Evolutionary conservation across 2,113 vertebrate genomes (phyloP), one percentile per base, ranked within the genome.

Genomic region (Corythoichthys haematopterus): DNA sequence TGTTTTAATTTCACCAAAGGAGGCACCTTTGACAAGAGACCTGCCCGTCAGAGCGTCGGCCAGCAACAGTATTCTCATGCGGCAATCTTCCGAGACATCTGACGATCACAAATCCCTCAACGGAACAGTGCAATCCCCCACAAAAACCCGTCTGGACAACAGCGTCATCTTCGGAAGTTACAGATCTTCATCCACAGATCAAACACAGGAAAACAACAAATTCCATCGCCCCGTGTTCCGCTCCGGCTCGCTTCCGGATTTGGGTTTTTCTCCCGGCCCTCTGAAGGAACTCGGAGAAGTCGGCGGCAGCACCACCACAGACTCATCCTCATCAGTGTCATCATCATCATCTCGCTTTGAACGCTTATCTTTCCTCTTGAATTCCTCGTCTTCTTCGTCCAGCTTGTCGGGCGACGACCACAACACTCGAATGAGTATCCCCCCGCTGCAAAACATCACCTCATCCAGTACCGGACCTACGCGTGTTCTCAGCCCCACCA

Each of bases 81-180:
- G 84, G 65, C 76, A 78, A 35, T 83, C 76, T 0, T 80, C 87
- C 1, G 81, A 83, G 37, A 48, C 80, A 46, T 69, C 87, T 0
- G 11, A 50, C 0, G 84, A 90, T 2, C 77, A 88, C 0, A 67
- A 85, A 11, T 83, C 87, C 0, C 1, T 75, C 3, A 93, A 79
- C 0, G 68, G 73, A 38, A 0, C 37, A 2, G 2, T 16, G 55
- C 0, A 40, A 51, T 0, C 58, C 1, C 0, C 72, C 20, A 0
- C 80, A 58, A 8, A 81, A 78, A 98, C 97, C 0, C 94, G 96
- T 1, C 89, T 98, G 12, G 93, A 94, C 60, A 91, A 86, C 78
- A 98, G 96, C 2, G 20, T 95, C 66, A 89, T 98, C 69, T 97
- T 95, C 47, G 80, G 92, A 15, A 84, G 72, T 75, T 68, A 56